A percentile compares a stretch with the other conserved stretches of the same genome.
Conservation (phyloP, 1,140 invertebrate genomes). For the Drosophila willistoni region DNA sequence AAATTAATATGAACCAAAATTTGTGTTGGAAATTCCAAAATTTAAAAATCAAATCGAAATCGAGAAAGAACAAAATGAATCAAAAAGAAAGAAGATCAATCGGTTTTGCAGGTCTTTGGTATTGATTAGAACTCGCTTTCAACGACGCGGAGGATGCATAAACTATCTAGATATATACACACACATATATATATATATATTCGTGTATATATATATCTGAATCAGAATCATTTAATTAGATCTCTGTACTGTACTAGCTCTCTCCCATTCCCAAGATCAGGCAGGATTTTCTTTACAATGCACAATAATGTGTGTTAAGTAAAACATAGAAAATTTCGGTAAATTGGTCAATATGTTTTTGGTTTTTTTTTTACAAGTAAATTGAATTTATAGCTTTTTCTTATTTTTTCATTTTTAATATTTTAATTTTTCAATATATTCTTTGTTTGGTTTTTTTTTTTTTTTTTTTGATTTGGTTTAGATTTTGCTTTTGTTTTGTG, state of each 20-base stretch:
- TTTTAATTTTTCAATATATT: slow-evolving; percentile 15
- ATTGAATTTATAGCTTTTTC: background rate
- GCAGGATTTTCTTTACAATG: slow-evolving; percentile 71
- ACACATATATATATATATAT: background rate
- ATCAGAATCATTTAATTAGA: slow-evolving; percentile 52
- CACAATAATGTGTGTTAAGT: slow-evolving; percentile 71
- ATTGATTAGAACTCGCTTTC: background rate
- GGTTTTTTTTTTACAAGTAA: slow-evolving; percentile 7
- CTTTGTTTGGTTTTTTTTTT: slow-evolving; percentile 33
- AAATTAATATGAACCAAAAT: slow-evolving; percentile 16
- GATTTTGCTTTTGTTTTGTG: slow-evolving; percentile 43
- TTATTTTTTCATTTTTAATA: slow-evolving; percentile 29
- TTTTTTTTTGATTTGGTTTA: slow-evolving; percentile 38
- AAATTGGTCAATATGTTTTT: slow-evolving; percentile 44
- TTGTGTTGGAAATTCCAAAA: slow-evolving; percentile 15
- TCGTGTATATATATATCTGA: slow-evolving; percentile 15
- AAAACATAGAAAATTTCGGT: slow-evolving; percentile 69
- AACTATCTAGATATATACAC: background rate
- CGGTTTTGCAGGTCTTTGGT: background rate
- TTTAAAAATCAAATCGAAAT: slow-evolving; percentile 52
- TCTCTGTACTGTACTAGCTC: slow-evolving; percentile 78
- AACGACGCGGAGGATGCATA: background rate
- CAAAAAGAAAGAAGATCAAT: slow-evolving; percentile 35
- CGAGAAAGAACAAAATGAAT: slow-evolving; percentile 47
- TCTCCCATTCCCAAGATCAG: slow-evolving; percentile 83